Conservation (phyloP, 2,888 invertebrate genomes). For the Melipona bicolor region DNA sequence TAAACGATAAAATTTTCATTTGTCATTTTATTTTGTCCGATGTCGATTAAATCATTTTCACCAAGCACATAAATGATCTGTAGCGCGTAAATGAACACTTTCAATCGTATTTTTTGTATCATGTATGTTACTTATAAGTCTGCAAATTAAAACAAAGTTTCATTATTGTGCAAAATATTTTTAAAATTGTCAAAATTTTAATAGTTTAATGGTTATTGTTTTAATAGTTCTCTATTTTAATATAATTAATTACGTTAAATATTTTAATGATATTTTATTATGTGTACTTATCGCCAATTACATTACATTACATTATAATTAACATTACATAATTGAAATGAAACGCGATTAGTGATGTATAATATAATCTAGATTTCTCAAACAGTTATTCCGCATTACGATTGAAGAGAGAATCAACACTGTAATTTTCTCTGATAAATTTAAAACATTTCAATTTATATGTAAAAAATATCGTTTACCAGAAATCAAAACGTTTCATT, state of each 20-base stretch:
- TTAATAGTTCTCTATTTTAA: neutral
- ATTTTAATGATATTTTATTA: slow-evolving; percentile 3
- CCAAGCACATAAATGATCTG: slow-evolving; percentile 63
- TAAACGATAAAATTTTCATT: slow-evolving; percentile 9
- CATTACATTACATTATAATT: too few species aligned
- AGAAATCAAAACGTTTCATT: neutral
- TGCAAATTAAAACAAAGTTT: slow-evolving; percentile 23
- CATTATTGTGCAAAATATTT: neutral
- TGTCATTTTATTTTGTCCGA: neutral
- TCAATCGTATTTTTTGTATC: slow-evolving; percentile 69
- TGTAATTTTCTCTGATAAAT: slow-evolving; percentile 31
- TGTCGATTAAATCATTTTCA: slow-evolving; percentile 44
- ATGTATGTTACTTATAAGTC: slow-evolving; percentile 61
- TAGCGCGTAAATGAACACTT: slow-evolving; percentile 63
- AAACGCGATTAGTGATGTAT: too few species aligned
- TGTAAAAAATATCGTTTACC: neutral
- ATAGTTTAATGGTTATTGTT: slow-evolving; percentile 6
- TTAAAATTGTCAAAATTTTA: neutral
- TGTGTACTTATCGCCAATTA: neutral
- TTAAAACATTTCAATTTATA: neutral
- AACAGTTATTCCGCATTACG: neutral
- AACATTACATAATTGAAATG: neutral
- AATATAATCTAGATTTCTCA: neutral
- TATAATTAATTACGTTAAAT: neutral
- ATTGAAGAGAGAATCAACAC: neutral